A percentile compares a stretch with the other conserved stretches of the same genome.
phyloP scores from a whole-genome alignment of 2,888 invertebrate genomes.

The Acrobasis suavella region DNA sequence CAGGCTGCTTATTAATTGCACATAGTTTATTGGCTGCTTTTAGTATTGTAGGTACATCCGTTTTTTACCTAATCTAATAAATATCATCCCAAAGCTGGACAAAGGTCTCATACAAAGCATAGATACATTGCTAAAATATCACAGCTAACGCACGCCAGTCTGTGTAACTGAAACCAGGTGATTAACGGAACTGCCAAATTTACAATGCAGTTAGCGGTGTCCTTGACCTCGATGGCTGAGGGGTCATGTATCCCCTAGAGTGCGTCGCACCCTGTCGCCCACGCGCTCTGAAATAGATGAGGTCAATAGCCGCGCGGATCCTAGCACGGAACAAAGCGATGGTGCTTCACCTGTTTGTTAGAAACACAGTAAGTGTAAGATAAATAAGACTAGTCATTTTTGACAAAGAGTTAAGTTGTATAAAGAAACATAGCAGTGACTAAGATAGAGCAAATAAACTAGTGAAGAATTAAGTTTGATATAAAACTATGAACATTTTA shows the following conservation, averaged over 20 bases:
- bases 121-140: no score
- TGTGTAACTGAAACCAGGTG: conserved; percentile 22
- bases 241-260: conserved; percentile 58
- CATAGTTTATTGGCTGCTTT: no score
- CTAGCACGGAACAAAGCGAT: conserved; percentile 47
- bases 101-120: no score
- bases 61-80: no score
- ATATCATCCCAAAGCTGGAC: no score
- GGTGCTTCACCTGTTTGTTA: conserved; percentile 18
- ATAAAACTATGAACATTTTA: no score
- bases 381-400: background rate
- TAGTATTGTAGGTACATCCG: no score
- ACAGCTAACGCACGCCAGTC: background rate
- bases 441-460: no score
- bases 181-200: conserved; percentile 26
- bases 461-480: no score
- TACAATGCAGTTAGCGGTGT: conserved; percentile 42
- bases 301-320: conserved; percentile 59
- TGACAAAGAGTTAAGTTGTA: background rate
- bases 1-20: no score
- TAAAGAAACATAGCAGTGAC: no score
- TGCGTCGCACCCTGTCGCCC: conserved; percentile 69
- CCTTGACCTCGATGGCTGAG: conserved; percentile 50
- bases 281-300: conserved; percentile 73
- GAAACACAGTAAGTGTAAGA: conserved; percentile 13